These are phyloP conservation scores for Metacarcinus magister DNA, from an alignment of 2,888 invertebrate genomes.

Conservation along the genomic window DNA sequence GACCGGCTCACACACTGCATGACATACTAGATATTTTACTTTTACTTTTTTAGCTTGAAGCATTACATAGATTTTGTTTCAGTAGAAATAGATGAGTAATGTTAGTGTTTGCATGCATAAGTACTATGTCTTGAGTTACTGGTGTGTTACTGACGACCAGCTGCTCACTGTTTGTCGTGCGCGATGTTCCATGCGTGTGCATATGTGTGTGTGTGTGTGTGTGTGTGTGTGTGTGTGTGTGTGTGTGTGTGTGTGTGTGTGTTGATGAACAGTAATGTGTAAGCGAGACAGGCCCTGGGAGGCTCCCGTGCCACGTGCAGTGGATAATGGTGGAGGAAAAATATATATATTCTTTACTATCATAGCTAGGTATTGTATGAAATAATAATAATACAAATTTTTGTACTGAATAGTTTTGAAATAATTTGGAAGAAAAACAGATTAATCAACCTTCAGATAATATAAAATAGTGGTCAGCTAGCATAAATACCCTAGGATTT, in stretches of 20 bases:
- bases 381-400: too few species aligned
- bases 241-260: slow-evolving; percentile 39
- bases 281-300: not conserved
- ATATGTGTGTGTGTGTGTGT: slow-evolving; percentile 8
- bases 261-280: not conserved
- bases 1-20: not conserved
- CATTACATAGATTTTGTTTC: not conserved
- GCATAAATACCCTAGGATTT: not conserved
- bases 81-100: not conserved
- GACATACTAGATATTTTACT: not conserved
- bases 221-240: slow-evolving; percentile 20
- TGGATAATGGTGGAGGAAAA: not conserved
- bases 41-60: not conserved
- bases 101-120: slow-evolving; percentile 26
- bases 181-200: not conserved
- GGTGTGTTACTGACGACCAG: not conserved
- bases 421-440: too few species aligned
- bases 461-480: not conserved
- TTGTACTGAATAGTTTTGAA: too few species aligned
- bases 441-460: not conserved
- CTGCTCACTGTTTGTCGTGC: not conserved
- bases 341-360: not conserved
- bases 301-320: not conserved
- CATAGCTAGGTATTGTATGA: too few species aligned
- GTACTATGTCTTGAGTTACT: not conserved